Base-by-base conservation (phyloP, 2,113 vertebrate species). In the Phainopepla nitens region DNA sequence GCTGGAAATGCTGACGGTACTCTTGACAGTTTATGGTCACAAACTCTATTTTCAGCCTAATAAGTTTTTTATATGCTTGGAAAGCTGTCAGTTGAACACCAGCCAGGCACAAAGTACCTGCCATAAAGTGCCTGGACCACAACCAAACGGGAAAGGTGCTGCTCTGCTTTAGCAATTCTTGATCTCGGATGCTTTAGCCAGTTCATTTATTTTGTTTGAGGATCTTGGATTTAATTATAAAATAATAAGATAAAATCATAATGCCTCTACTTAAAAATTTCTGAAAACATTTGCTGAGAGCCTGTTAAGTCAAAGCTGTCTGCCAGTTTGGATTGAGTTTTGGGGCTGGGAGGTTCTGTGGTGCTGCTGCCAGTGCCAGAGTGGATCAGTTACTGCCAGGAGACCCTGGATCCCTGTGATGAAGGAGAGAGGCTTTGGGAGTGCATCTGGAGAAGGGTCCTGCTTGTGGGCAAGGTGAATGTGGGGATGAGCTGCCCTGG, bases 21-120 rank as follows among this genome's bases (percentile, higher is more conserved):
- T 92, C 72, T 64, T 72, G 94, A 89, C 87, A 58, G 95, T 96
- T 97, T 96, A 41, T 72, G 93, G 70, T 94, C 96, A 79, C 94
- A 83, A 77, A 95, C 84, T 97, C 97, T 98, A 98, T 98, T 98
- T 98, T 98, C 97, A 98, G 97, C 95, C 68, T 78, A 96, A 95
- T 86, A 94, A 95, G 96, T 94, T 97, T 96, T 97, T 97, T 98
- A 97, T 96, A 89, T 21, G 90, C 89, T 97, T 96, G 96, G 95
- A 97, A 96, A 95, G 69, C 65, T 20, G 66, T 97, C 98, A 96
- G 91, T 56, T 97, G 96, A 96, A 94, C 91, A 82, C 56, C 80
- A 93, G 96, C 96, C 97, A 94, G 96, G 94, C 96, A 95, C 96
- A 94, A 97, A 97, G 97, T 90, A 96, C 97, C 94, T 89, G 90